phyloP scores from a whole-genome alignment of 2,888 invertebrate species.

The Acanthococcus lagerstroemiae region DNA sequence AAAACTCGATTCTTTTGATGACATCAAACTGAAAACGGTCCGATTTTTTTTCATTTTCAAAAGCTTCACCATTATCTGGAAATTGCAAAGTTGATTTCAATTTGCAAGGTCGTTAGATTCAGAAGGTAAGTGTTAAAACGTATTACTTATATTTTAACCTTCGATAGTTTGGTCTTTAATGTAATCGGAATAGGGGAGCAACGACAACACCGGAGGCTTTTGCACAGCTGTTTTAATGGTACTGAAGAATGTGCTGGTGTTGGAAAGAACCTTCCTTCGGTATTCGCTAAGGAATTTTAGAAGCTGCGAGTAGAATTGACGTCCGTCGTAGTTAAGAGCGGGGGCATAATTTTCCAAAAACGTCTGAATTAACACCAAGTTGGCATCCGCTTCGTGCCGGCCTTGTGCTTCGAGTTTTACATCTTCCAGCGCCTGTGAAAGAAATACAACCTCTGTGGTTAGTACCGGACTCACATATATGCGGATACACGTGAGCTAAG shows the following conservation, averaged over 20 bases:
- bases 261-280: slow-evolving; percentile 1
- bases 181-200: slow-evolving; percentile 34
- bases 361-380: slow-evolving; percentile 52
- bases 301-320: slow-evolving; percentile 65
- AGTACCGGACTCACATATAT: too few relatives aligned
- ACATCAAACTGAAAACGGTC: slow-evolving; percentile 45
- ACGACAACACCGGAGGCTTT: slow-evolving; percentile 36
- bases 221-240: slow-evolving; percentile 31
- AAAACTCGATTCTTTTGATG: slow-evolving; percentile 53
- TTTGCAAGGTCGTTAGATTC: background rate
- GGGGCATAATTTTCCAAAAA: slow-evolving; percentile 49
- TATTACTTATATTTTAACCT: background rate
- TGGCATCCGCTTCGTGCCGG: slow-evolving; percentile 40
- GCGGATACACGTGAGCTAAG: too few relatives aligned
- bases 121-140: background rate
- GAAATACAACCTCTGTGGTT: too few relatives aligned
- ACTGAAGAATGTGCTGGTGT: slow-evolving; percentile 6
- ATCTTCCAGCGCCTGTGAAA: slow-evolving; percentile 56
- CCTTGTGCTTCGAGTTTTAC: slow-evolving; percentile 47
- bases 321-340: slow-evolving; percentile 67
- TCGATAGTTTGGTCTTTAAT: slow-evolving; percentile 2
- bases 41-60: background rate
- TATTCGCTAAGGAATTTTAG: slow-evolving; percentile 28
- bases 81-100: too few relatives aligned
- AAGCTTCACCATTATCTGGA: background rate